Conservation (phyloP, 2,888 invertebrate species). For the Tryphoninae sp. region DNA sequence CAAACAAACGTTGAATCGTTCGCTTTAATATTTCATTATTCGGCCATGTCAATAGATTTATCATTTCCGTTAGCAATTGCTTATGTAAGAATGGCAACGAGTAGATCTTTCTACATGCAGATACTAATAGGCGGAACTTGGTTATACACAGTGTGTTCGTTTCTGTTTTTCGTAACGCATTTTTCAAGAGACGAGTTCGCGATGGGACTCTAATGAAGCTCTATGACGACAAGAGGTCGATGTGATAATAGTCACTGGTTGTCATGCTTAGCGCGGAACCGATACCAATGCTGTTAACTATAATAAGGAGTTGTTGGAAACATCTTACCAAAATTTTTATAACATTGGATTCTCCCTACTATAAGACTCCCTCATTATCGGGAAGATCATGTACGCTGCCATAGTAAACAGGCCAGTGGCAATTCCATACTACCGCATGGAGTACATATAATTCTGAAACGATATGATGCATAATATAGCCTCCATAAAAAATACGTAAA, state of each 20-base stretch:
- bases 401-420: too few relatives aligned
- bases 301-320: neutral
- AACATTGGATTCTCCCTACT: neutral
- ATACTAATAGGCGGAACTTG: slow-evolving; percentile 24
- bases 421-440: too few relatives aligned
- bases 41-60: neutral
- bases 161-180: slow-evolving; percentile 2
- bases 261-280: neutral
- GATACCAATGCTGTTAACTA: neutral
- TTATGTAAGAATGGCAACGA: slow-evolving; percentile 1
- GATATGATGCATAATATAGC: too few relatives aligned
- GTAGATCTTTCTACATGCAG: slow-evolving; percentile 17
- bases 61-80: slow-evolving; percentile 21
- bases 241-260: slow-evolving; percentile 51
- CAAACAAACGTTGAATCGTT: neutral
- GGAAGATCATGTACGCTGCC: neutral
- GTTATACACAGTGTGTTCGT: neutral
- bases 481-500: too few relatives aligned
- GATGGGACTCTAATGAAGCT: slow-evolving; percentile 45
- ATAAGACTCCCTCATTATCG: neutral
- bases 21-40: neutral
- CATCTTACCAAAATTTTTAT: neutral
- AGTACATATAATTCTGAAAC: too few relatives aligned
- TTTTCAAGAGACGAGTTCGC: slow-evolving; percentile 36
- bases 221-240: slow-evolving; percentile 45